A percentile compares a stretch with the other conserved stretches of the same genome.
phyloP scores from a whole-genome alignment of 35 echinoderm and acorn worm genomes.

The Lytechinus variegatus region DNA sequence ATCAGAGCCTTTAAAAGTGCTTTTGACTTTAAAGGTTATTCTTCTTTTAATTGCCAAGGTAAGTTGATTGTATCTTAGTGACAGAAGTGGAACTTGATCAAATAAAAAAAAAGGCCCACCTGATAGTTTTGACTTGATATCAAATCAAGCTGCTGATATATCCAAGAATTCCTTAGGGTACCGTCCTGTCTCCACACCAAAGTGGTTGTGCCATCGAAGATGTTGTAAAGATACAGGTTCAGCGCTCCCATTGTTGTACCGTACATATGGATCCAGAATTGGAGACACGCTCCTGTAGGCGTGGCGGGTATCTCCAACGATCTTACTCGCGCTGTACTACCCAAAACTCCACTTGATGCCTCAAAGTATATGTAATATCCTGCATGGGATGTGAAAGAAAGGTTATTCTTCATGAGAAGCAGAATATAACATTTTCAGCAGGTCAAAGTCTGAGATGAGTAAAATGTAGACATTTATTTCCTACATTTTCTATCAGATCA shows the following conservation, averaged over 20 bases:
- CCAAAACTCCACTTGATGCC: conserved; percentile 17
- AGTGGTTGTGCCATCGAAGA: neutral
- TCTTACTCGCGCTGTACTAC: neutral
- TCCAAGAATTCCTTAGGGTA: neutral
- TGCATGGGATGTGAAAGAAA: conserved; percentile 11
- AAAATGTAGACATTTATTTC: no score
- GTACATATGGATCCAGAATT: conserved; percentile 94
- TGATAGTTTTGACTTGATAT: neutral
- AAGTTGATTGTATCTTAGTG: neutral
- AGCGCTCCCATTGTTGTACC: conserved; percentile 76
- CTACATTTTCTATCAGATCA: no score
- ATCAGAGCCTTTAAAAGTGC: no score
- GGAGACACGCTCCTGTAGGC: conserved; percentile 49
- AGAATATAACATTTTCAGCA: no score
- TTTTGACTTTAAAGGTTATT: no score
- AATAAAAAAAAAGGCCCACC: neutral
- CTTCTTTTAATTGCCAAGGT: no score
- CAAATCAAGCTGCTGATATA: conserved; percentile 14
- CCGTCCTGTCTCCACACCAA: conserved; percentile 26
- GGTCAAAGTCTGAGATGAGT: no score
- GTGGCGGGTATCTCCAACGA: conserved; percentile 35
- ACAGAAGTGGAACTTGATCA: neutral
- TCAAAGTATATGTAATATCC: conserved; percentile 62
- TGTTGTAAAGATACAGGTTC: conserved; percentile 47
- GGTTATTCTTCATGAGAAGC: no score